Conservation (phyloP, 2,113 vertebrate genomes). For the Desmodus rotundus region DNA sequence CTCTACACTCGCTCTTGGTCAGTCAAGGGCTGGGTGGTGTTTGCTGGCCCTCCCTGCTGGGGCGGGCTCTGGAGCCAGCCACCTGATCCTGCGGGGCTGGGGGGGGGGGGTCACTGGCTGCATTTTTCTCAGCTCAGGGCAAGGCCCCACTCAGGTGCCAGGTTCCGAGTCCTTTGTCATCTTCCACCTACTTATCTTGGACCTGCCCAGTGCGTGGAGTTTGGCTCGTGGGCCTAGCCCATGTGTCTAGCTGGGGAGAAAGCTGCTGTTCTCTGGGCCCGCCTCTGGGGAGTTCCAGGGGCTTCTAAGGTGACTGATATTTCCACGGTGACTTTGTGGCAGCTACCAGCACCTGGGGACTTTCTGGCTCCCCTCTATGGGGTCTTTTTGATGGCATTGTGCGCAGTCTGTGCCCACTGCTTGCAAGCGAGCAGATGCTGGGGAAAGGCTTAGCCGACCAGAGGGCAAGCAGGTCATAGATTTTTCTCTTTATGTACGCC, state of each 20-base stretch:
- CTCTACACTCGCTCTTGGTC: rapidly evolving
- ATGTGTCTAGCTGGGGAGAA: neutral
- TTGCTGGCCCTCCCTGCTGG: neutral
- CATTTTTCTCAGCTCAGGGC: neutral
- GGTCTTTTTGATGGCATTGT: neutral
- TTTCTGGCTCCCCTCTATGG: neutral
- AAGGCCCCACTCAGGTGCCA: neutral
- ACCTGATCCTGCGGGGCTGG: neutral
- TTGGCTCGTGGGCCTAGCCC: too few relatives aligned
- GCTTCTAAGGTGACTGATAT: neutral
- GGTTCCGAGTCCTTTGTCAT: neutral
- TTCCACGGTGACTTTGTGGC: neutral
- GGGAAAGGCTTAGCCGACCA: neutral
- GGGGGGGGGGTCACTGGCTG: rapidly evolving
- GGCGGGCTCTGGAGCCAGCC: neutral
- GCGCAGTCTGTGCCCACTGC: neutral
- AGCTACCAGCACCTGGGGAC: rapidly evolving
- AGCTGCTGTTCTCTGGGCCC: rapidly evolving
- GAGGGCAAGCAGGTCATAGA: neutral
- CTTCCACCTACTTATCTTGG: rapidly evolving
- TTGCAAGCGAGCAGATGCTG: neutral
- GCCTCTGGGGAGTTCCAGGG: neutral
- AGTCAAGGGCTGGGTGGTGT: neutral
- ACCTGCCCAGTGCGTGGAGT: rapidly evolving
- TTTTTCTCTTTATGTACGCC: rapidly evolving